These are phyloP conservation scores for Ictalurus furcatus DNA, from an alignment of 2,113 vertebrate genomes.

Conservation along the genomic window DNA sequence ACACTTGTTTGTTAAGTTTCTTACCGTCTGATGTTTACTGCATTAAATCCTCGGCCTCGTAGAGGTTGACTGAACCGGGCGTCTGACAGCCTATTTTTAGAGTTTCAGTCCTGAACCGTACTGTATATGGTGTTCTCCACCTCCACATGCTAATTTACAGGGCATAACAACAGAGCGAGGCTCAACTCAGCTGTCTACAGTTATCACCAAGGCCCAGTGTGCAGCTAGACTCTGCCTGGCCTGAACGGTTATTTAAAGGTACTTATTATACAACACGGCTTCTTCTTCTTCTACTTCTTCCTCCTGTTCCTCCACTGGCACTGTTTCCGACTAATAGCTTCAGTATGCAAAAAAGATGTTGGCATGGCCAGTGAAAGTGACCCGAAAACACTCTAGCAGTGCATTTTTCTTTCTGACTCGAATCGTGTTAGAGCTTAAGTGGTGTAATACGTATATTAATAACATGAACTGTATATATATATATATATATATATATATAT, in stretches of 20 bases:
- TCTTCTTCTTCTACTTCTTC: background rate
- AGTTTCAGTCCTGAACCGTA: conserved; percentile 42
- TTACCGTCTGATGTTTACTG: conserved; percentile 34
- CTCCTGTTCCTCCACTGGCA: background rate
- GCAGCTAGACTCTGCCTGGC: conserved; percentile 57
- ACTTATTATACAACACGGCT: conserved; percentile 32
- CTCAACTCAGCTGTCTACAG: conserved; percentile 60
- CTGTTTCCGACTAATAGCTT: conserved; percentile 8
- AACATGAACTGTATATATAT: background rate
- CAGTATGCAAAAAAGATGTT: background rate
- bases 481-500: too few species aligned
- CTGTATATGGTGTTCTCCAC: conserved; percentile 42
- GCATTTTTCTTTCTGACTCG: background rate
- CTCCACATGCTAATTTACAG: conserved; percentile 40
- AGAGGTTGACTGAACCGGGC: conserved; percentile 27
- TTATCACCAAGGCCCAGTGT: conserved; percentile 61
- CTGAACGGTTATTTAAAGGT: conserved; percentile 62
- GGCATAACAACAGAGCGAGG: conserved; percentile 42
- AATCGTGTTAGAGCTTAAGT: background rate
- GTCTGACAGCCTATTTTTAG: conserved; percentile 50
- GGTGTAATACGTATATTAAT: background rate
- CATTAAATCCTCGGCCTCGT: conserved; percentile 39
- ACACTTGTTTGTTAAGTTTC: background rate
- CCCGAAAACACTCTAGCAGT: background rate
- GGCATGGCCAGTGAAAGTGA: background rate